Percentiles rank a stretch among this genome's conserved stretches.
Evolutionary conservation across 2,888 invertebrate species (phyloP).

Genomic region (Xiphydria camelus): DNA sequence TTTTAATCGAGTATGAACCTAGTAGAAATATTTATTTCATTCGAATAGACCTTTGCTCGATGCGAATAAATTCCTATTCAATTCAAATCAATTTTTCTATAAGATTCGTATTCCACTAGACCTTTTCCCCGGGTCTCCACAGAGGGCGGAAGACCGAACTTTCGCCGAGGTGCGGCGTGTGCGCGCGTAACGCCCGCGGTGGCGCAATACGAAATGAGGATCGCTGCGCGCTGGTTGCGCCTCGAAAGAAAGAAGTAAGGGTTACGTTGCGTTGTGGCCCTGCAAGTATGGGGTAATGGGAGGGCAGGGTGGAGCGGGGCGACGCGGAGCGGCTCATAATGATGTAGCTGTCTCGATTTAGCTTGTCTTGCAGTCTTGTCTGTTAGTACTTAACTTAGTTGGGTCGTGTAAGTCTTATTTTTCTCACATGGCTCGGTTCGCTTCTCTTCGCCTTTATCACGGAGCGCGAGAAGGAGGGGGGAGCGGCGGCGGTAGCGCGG

Average conservation of each 20-base stretch:
- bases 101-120: too few species aligned
- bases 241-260: constrained; percentile 19
- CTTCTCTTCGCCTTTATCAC: constrained; percentile 20
- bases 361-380: constrained; percentile 32
- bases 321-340: constrained; percentile 26
- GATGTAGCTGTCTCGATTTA: constrained; percentile 45
- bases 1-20: too few species aligned
- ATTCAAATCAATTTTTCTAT: too few species aligned
- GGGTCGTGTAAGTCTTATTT: constrained; percentile 28
- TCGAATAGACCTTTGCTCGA: background rate
- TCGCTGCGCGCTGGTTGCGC: constrained; percentile 10
- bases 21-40: too few species aligned
- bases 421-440: constrained; percentile 29
- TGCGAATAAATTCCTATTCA: background rate
- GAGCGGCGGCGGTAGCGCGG: constrained; percentile 1
- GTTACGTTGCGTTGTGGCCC: constrained; percentile 23
- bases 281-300: constrained; percentile 7
- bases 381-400: constrained; percentile 33
- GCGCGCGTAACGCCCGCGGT: too few species aligned
- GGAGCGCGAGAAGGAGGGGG: constrained; percentile 17
- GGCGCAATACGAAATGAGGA: constrained; percentile 6
- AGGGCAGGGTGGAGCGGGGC: constrained; percentile 8
- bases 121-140: too few species aligned
- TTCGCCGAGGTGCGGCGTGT: background rate
- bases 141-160: background rate